Percentiles rank a stretch among this genome's conserved stretches.
phyloP scores from a whole-genome alignment of 1,140 invertebrate genomes.

The Cyrtorhinus lividipennis region DNA sequence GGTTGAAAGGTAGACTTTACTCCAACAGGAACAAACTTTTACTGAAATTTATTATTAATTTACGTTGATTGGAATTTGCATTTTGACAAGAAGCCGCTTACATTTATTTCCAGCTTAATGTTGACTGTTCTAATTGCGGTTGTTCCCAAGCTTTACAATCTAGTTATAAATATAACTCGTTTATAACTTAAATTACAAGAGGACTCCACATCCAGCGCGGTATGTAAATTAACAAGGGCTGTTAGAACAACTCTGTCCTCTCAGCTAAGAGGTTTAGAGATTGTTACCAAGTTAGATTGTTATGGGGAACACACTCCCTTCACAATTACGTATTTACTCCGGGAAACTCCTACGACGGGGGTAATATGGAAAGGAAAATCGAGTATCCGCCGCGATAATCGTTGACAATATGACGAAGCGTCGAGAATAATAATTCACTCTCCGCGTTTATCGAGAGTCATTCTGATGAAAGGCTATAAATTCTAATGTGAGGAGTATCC shows the following conservation, averaged over 20 bases:
- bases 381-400: too few relatives aligned
- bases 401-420: too few relatives aligned
- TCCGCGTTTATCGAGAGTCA: too few relatives aligned
- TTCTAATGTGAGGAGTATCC: too few relatives aligned
- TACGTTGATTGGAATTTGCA: conserved; percentile 3
- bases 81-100: neutral
- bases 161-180: conserved; percentile 8
- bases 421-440: too few relatives aligned
- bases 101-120: neutral
- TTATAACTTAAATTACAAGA: conserved; percentile 7
- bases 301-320: conserved; percentile 9
- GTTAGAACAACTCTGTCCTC: conserved; percentile 5
- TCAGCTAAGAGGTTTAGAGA: conserved; percentile 6
- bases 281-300: conserved; percentile 10
- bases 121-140: conserved; percentile 5
- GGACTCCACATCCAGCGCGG: neutral
- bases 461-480: too few relatives aligned
- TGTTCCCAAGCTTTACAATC: neutral
- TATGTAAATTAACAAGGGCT: conserved; percentile 8
- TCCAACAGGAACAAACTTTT: too few relatives aligned
- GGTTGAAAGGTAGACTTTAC: too few relatives aligned
- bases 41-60: neutral
- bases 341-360: too few relatives aligned
- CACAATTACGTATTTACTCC: conserved; percentile 5
- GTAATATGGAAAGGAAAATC: too few relatives aligned